Evolutionary conservation across 2,797 vertebrate genomes (phyloP).

Genomic region (Protosalanx chinensis): DNA sequence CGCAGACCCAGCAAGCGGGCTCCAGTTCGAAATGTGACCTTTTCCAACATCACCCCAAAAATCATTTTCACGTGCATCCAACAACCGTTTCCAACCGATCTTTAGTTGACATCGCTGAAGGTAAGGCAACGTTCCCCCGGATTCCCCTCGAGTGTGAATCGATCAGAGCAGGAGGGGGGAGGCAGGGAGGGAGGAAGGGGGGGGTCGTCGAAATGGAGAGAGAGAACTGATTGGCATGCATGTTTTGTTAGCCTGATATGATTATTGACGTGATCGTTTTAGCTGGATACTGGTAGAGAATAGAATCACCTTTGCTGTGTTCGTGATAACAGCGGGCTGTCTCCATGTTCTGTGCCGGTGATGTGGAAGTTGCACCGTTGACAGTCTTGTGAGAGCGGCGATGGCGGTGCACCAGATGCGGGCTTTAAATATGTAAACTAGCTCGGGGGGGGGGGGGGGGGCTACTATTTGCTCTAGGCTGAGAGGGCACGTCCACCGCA

Average conservation of each 20-base stretch:
- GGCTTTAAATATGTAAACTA: constrained; percentile 28
- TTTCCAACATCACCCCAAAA: constrained; percentile 25
- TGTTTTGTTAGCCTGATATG: constrained; percentile 23
- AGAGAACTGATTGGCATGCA: background rate
- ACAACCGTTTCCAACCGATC: constrained; percentile 38
- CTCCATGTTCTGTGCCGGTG: constrained; percentile 11
- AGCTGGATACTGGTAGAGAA: constrained; percentile 2
- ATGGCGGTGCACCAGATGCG: constrained; percentile 60
- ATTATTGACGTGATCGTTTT: constrained; percentile 16
- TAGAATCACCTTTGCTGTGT: constrained; percentile 11
- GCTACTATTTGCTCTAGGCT: constrained; percentile 17
- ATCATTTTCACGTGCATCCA: constrained; percentile 42
- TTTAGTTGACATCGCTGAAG: constrained; percentile 62
- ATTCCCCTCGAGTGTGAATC: constrained; percentile 13
- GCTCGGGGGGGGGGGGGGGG: background rate
- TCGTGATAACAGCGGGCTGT: constrained; percentile 12
- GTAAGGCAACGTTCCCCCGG: constrained; percentile 57
- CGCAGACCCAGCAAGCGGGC: constrained; percentile 35
- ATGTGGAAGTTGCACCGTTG: constrained; percentile 43
- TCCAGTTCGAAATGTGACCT: constrained; percentile 71
- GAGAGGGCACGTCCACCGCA: constrained; percentile 21
- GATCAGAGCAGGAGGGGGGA: constrained; percentile 10
- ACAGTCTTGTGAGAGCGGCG: constrained; percentile 33
- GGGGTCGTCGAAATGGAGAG: background rate
- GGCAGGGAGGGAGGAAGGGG: background rate